These are phyloP conservation scores for Epinephelus moara DNA, from an alignment of 2,113 vertebrate genomes.

Conservation along the genomic window DNA sequence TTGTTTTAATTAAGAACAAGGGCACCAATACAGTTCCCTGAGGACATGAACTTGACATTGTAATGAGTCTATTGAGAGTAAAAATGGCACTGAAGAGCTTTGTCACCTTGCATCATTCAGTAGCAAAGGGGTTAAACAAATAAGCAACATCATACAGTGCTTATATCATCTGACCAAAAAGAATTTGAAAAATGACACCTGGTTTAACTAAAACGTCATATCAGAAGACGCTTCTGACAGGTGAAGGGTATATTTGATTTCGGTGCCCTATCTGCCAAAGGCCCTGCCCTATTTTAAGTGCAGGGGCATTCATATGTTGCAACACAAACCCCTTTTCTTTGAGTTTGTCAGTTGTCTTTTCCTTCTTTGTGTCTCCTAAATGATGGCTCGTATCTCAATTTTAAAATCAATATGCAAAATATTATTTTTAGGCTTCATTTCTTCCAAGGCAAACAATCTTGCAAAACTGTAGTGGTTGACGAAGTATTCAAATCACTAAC, in stretches of 20 bases:
- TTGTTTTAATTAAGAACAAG: constrained; percentile 77
- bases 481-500: not conserved
- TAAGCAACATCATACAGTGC: not conserved
- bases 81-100: not conserved
- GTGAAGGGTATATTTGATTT: not conserved
- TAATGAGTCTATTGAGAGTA: constrained; percentile 32
- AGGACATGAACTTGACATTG: constrained; percentile 28
- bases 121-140: constrained; percentile 2
- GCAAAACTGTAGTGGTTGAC: not conserved
- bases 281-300: not conserved
- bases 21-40: constrained; percentile 34
- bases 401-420: not conserved
- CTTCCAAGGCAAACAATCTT: not conserved
- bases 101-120: not conserved
- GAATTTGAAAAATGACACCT: not conserved
- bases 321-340: not conserved
- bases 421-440: not conserved
- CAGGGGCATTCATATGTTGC: not conserved
- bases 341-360: not conserved
- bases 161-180: not conserved
- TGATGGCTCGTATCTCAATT: not conserved
- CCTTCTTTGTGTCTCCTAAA: not conserved
- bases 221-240: not conserved
- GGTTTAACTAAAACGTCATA: not conserved
- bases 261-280: not conserved